Evolutionary conservation across 1,140 invertebrate species (phyloP), one percentile per base, ranked within the genome.

Genomic region (Anastatus disparis): DNA sequence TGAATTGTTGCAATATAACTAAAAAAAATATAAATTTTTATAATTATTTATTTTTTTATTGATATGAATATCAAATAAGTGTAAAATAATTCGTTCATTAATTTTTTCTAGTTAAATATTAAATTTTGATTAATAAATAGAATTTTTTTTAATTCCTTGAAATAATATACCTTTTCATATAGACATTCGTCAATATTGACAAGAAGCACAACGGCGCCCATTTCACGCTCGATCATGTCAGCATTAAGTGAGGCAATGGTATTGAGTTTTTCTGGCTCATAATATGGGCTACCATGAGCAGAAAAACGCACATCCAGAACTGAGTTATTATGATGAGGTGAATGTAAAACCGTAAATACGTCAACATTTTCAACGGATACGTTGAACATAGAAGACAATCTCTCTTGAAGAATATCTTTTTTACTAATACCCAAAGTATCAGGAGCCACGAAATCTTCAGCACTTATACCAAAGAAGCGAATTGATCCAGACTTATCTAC

Each of bases 261-360:
- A 74, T 97, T 95, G 1, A 97, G 84, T 80, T 92, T 94, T 82
- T 95, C 94, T 0, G 94, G 86, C 0, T 91, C 89, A 78, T 95
- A 96, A 80, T 96, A 97, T 0, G 96, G 96, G 0, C 95, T 97
- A 0, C 93, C 94, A 81, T 97, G 96, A 0, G 94, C 96, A 0
- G 95, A 93, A 82, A 94, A 98, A 72, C 96, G 86, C 0, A 97
- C 92, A 81, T 98, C 96, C 38, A 95, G 77, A 0, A 88, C 77
- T 6, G 84, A 87, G 22, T 84, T 87, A 52, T 90, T 89, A 3
- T 88, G 82, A 27, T 88, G 88, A 0, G 88, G 87, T 6, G 92
- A 91, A 74, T 89, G 89, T 3, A 94, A 87, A 0, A 98, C 93
- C 1, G 95, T 97, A 75, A 98, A 97, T 0, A 98, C 91, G 79